These are phyloP conservation scores for Mergus octosetaceus DNA, from an alignment of 2,797 vertebrate species.

Conservation along the genomic window DNA sequence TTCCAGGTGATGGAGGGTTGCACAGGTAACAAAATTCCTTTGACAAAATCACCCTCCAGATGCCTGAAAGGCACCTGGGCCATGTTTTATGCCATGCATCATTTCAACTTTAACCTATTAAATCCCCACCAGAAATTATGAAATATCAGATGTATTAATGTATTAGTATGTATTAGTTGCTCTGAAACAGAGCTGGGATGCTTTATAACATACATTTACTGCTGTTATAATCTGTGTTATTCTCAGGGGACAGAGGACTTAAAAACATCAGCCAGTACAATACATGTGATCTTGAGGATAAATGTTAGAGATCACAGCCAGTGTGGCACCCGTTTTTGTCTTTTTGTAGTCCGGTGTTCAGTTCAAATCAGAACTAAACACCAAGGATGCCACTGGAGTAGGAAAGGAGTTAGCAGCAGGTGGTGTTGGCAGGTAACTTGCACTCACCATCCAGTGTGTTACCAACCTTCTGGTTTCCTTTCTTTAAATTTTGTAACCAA, in stretches of 20 bases:
- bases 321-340: rapidly evolving
- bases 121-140: background rate
- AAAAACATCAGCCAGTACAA: background rate
- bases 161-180: background rate
- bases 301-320: rapidly evolving
- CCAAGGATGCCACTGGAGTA: rapidly evolving
- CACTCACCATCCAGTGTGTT: background rate
- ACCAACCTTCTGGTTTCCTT: background rate
- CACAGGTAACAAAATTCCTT: background rate
- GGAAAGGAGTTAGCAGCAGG: rapidly evolving
- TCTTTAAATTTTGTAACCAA: too few species aligned
- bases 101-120: background rate
- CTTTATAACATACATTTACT: background rate
- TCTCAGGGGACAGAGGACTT: background rate
- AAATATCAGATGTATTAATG: background rate
- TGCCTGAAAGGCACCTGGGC: background rate
- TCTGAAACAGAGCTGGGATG: background rate
- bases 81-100: rapidly evolving
- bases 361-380: rapidly evolving
- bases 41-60: background rate
- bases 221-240: rapidly evolving
- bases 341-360: background rate
- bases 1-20: rapidly evolving
- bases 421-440: rapidly evolving
- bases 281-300: background rate